Conservation (phyloP, 2,113 vertebrate genomes). For the Porphyrio hochstetteri region DNA sequence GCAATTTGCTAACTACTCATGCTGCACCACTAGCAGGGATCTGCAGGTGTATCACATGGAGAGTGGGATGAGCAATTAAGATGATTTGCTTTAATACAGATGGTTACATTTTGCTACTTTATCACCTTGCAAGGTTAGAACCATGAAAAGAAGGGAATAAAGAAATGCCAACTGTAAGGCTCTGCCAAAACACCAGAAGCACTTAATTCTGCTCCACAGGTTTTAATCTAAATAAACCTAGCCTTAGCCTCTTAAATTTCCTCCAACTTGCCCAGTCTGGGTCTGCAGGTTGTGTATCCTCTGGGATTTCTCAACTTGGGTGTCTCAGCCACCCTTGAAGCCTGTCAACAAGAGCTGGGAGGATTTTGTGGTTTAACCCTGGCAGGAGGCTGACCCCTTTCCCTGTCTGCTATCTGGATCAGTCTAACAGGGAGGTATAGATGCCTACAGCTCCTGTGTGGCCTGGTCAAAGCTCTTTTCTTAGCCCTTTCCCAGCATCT, state of each 20-base stretch:
- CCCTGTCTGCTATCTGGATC: neutral
- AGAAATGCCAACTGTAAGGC: neutral
- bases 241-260: neutral
- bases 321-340: neutral
- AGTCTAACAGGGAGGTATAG: neutral
- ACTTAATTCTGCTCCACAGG: neutral
- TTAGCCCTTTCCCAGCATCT: neutral
- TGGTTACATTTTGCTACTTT: neutral
- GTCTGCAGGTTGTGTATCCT: neutral
- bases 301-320: neutral
- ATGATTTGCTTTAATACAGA: neutral
- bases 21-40: neutral
- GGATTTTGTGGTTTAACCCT: neutral
- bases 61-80: neutral
- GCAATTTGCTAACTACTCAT: neutral
- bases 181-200: neutral
- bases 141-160: fast-evolving
- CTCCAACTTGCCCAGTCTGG: neutral
- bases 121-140: neutral
- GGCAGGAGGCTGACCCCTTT: neutral
- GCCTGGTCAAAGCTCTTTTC: neutral
- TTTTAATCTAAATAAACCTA: neutral
- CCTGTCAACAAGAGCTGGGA: neutral
- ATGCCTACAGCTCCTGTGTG: neutral
- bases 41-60: neutral